phyloP scores from a whole-genome alignment of 23 tunicate species.

The Styela clava region DNA sequence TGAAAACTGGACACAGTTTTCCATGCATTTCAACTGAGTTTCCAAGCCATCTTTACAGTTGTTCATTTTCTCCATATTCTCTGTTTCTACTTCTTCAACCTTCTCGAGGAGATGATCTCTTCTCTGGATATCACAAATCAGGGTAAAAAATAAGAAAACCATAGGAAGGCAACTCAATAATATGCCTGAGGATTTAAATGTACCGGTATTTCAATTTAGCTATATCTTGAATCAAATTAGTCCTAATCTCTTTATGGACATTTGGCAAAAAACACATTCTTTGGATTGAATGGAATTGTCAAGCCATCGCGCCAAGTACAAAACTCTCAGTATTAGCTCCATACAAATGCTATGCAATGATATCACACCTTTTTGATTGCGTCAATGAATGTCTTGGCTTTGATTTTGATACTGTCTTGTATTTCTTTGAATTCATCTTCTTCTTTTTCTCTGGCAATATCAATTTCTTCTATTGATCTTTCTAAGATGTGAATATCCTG shows the following conservation, averaged over 20 bases:
- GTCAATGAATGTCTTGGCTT: conserved; percentile 29
- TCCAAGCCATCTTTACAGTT: conserved; percentile 24
- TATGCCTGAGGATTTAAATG: no score
- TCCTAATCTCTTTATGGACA: no score
- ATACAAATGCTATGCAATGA: no score
- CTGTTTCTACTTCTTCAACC: conserved; percentile 7
- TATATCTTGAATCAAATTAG: no score
- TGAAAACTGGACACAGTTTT: conserved; percentile 44
- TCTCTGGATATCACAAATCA: conserved; percentile 25
- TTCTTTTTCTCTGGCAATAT: conserved; percentile 29
- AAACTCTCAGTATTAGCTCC: no score
- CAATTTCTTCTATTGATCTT: conserved; percentile 23
- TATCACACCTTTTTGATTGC: conserved; percentile 9
- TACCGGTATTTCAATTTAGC: no score
- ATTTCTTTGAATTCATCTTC: conserved; percentile 2
- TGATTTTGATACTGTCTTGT: conserved; percentile 25
- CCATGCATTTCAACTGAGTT: conserved; percentile 34
- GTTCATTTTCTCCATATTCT: conserved; percentile 10
- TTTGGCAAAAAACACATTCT: no score
- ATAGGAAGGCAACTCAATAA: no score
- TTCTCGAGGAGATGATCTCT: conserved; percentile 21
- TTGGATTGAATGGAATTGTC: no score
- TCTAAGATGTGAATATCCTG: conserved; percentile 1
- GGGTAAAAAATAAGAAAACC: no score
- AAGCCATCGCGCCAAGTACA: no score